Evolutionary conservation across 2,888 invertebrate species (phyloP), one percentile per base, ranked within the genome.

Genomic region (Eupeodes luniger): DNA sequence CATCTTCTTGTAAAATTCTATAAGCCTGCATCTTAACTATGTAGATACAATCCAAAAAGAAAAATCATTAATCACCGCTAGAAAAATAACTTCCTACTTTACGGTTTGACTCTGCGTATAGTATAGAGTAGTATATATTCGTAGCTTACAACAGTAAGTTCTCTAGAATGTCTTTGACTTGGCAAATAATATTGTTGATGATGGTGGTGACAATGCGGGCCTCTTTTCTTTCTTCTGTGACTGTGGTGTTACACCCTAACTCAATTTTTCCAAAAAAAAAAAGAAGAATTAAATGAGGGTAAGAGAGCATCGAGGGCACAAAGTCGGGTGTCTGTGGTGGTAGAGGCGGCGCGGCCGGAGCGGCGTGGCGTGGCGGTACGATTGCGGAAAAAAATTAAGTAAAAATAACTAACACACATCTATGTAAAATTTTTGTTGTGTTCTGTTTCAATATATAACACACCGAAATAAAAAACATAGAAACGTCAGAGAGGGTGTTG

Each of bases 1-100:
- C 80, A 87, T 87, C 84, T 77, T 79, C 76, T 81, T 75, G 47
- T 75, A 1, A 27, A 66, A 27, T 47, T 69, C 53, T 36, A 27
- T 2, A 70, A 53, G 75, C 85, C 88, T 81, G 88, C 88, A 88
- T 85, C 61, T 64, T 80, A 72, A 72, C 72, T 85, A 78, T 36
- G 40, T 40, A 40, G 5, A 40, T 27, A 27, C 1, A 40, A 40
- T 47, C 80, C 81, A 62, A 74, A 64, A 85, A 85, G 81, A 81
- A 85, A 85, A 78, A 88, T 75, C 81, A 88, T 85, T 85, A 88
- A 88, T 88, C 88, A 85, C 81, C 66, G 53, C 85, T 78, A 49
- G 85, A 85, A 81, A 67, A 75, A 78, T 81, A 85, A 88, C 81
- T 88, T 88, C 85, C 85, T 81, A 85, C 81, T 85, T 69, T 74